A percentile compares a stretch with the other conserved stretches of the same genome.
Conservation (phyloP, 2,888 invertebrate species). For the Acanthosepion lycidas region DNA sequence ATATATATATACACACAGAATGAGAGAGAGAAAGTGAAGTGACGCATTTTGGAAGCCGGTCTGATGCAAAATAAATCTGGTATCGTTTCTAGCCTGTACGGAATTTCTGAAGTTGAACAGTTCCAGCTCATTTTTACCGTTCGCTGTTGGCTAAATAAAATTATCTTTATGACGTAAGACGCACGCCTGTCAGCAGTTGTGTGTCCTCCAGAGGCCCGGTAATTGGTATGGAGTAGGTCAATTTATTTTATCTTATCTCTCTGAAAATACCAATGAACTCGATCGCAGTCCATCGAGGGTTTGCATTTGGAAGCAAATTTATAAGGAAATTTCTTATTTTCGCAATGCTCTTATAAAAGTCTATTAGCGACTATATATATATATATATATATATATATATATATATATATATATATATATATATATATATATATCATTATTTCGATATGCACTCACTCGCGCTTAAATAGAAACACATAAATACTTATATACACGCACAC, state of each 20-base stretch:
- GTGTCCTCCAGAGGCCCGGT: not conserved
- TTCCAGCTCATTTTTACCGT: too few relatives aligned
- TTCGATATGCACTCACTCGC: too few relatives aligned
- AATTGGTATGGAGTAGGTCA: not conserved
- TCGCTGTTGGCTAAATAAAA: not conserved
- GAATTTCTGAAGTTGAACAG: too few relatives aligned
- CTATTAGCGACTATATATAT: too few relatives aligned
- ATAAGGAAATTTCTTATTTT: not conserved
- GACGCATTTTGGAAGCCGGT: too few relatives aligned
- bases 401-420: not conserved
- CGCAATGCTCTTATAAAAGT: not conserved
- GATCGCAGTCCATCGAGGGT: not conserved
- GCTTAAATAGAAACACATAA: too few relatives aligned
- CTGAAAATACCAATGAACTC: not conserved
- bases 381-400: too few relatives aligned
- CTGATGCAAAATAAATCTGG: too few relatives aligned
- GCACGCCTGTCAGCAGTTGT: not conserved
- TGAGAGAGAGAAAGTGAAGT: too few relatives aligned
- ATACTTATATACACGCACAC: too few relatives aligned
- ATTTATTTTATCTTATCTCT: not conserved
- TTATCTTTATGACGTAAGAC: not conserved
- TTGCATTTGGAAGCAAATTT: not conserved
- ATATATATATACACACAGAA: too few relatives aligned
- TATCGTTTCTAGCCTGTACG: too few relatives aligned
- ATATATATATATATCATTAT: slow-evolving; percentile 8